phyloP scores from a whole-genome alignment of 2,113 vertebrate genomes.

The Stercorarius parasiticus region DNA sequence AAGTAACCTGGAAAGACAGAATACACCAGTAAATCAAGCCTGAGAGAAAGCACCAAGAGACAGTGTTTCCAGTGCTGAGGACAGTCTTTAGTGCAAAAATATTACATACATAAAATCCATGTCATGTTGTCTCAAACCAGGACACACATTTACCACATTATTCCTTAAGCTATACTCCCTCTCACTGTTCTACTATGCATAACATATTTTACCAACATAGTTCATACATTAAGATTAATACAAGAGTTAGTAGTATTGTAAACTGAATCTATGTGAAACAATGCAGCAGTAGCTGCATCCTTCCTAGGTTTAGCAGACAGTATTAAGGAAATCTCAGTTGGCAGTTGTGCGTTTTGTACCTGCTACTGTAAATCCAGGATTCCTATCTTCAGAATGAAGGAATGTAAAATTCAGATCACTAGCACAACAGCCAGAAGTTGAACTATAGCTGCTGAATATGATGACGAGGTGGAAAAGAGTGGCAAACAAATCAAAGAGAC shows the following conservation, averaged over 20 bases:
- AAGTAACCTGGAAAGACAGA: constrained; percentile 89
- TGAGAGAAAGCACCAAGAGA: neutral
- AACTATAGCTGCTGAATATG: neutral
- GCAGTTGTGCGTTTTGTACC: neutral
- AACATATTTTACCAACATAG: neutral
- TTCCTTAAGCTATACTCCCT: neutral
- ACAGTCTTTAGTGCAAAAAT: neutral
- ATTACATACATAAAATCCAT: neutral
- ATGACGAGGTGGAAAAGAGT: neutral
- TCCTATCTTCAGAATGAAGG: neutral
- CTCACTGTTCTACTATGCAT: neutral
- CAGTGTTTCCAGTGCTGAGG: neutral
- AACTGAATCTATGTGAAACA: neutral
- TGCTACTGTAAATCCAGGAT: neutral
- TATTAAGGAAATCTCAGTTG: neutral
- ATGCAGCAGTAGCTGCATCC: neutral
- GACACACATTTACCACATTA: neutral
- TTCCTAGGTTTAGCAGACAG: neutral
- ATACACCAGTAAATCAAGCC: constrained; percentile 44
- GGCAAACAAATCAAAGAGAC: neutral
- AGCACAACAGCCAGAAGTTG: neutral
- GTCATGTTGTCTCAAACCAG: neutral
- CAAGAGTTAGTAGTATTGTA: neutral
- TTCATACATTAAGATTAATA: neutral
- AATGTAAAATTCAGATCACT: neutral